These are phyloP conservation scores for Pinna nobilis DNA, from an alignment of 1,140 invertebrate genomes.

Conservation along the genomic window DNA sequence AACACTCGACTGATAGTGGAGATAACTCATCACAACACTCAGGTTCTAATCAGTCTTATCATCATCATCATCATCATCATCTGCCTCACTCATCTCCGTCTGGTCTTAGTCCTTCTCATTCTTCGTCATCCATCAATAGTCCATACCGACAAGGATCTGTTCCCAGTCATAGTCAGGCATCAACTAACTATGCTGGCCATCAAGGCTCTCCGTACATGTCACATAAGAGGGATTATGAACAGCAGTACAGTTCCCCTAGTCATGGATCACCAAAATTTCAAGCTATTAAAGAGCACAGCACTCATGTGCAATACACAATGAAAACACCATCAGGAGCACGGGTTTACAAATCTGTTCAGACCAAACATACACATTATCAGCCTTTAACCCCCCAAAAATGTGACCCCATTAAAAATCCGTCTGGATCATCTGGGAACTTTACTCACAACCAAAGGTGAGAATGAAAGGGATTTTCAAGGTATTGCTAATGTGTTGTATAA, in stretches of 20 bases:
- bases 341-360: conserved; percentile 44
- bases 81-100: conserved; percentile 14
- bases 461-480: too few species aligned
- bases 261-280: conserved; percentile 30
- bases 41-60: conserved; percentile 35
- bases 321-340: conserved; percentile 30
- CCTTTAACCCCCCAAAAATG: conserved; percentile 46
- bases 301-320: conserved; percentile 50
- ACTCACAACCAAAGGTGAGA: too few species aligned
- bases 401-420: too few species aligned
- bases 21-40: conserved; percentile 46
- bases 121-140: conserved; percentile 14
- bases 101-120: conserved; percentile 27
- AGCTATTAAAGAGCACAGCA: conserved; percentile 36
- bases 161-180: conserved; percentile 22
- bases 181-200: conserved; percentile 14
- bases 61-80: conserved; percentile 20
- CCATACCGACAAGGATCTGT: conserved; percentile 19
- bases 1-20: conserved; percentile 52
- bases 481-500: too few species aligned
- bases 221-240: conserved; percentile 35
- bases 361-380: conserved; percentile 48
- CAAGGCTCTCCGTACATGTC: conserved; percentile 29
- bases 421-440: too few species aligned
- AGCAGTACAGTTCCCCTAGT: conserved; percentile 18